Conservation (phyloP, 2,113 vertebrate species). For the Megaceryle torquata region DNA sequence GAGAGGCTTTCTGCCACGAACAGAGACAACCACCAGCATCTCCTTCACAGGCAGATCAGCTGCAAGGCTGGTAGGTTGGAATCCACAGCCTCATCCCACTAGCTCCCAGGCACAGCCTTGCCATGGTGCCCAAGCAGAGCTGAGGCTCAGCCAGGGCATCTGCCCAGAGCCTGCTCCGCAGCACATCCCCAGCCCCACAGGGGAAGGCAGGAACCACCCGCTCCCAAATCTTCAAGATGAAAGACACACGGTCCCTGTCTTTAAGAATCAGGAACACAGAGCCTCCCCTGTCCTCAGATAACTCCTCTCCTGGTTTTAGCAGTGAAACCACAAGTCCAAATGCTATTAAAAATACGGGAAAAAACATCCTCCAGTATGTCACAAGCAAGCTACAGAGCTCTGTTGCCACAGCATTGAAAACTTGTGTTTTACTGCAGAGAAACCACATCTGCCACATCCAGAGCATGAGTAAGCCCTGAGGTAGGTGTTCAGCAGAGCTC, state of each 20-base stretch:
- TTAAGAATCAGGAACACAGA: not conserved
- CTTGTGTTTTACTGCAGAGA: not conserved
- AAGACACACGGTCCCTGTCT: not conserved
- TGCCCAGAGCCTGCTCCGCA: not conserved
- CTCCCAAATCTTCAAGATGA: not conserved
- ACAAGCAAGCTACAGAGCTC: not conserved
- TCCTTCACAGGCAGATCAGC: not conserved
- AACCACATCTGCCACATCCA: not conserved
- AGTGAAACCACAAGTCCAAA: not conserved
- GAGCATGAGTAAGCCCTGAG: not conserved
- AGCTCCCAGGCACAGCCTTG: not conserved
- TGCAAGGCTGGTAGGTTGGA: not conserved
- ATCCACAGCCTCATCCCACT: not conserved
- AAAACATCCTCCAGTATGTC: not conserved
- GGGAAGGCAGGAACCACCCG: not conserved
- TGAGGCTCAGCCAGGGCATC: not conserved
- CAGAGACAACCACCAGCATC: not conserved
- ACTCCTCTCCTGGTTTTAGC: not conserved
- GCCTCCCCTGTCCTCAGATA: not conserved
- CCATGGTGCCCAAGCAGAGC: accelerated
- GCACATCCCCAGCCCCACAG: not conserved
- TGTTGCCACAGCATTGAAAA: not conserved
- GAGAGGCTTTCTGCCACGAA: not conserved
- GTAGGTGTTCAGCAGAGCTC: not conserved
- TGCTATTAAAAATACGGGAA: not conserved